phyloP scores from a whole-genome alignment of 2,797 vertebrate genomes.

The Urophycis tenuis region DNA sequence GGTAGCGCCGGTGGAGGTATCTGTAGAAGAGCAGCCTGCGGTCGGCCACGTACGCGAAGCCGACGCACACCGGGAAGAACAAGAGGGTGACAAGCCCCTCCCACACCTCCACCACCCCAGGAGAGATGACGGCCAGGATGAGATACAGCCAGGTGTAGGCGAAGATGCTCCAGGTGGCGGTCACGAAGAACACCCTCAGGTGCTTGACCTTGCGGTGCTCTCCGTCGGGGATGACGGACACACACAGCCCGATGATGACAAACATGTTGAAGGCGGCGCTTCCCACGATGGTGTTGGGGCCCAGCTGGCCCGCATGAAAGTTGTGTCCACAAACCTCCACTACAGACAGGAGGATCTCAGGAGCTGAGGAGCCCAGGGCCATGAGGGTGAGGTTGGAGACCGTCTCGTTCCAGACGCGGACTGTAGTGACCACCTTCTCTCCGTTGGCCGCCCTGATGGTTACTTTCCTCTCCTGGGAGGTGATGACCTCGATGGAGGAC shows the following conservation, averaged over 20 bases:
- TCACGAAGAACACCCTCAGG: conserved; percentile 91
- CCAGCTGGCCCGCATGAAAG: conserved; percentile 85
- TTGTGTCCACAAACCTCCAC: conserved; percentile 95
- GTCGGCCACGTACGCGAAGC: conserved; percentile 90
- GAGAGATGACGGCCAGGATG: conserved; percentile 88
- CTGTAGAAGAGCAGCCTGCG: conserved; percentile 94
- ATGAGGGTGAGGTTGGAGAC: conserved; percentile 96
- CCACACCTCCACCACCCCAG: conserved; percentile 91
- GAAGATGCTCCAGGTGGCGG: conserved; percentile 92
- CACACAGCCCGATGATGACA: conserved; percentile 94
- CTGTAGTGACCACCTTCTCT: conserved; percentile 85
- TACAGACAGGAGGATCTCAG: conserved; percentile 91
- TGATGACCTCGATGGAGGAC: conserved; percentile 98
- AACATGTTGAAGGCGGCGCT: conserved; percentile 99
- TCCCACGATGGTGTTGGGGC: conserved; percentile 95
- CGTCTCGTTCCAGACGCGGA: conserved; percentile 94
- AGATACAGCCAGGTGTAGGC: conserved; percentile 96
- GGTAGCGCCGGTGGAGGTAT: conserved; percentile 88
- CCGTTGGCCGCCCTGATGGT: conserved; percentile 91
- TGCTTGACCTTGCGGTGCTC: conserved; percentile 91
- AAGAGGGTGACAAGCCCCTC: conserved; percentile 92
- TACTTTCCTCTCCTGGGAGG: conserved; percentile 89
- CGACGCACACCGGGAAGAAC: conserved; percentile 93
- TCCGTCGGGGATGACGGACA: conserved; percentile 90
- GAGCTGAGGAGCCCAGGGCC: conserved; percentile 93